Percentiles rank a stretch among this genome's conserved stretches.
Evolutionary conservation across 2,888 invertebrate species (phyloP).

Genomic region (Drosophila lutescens): DNA sequence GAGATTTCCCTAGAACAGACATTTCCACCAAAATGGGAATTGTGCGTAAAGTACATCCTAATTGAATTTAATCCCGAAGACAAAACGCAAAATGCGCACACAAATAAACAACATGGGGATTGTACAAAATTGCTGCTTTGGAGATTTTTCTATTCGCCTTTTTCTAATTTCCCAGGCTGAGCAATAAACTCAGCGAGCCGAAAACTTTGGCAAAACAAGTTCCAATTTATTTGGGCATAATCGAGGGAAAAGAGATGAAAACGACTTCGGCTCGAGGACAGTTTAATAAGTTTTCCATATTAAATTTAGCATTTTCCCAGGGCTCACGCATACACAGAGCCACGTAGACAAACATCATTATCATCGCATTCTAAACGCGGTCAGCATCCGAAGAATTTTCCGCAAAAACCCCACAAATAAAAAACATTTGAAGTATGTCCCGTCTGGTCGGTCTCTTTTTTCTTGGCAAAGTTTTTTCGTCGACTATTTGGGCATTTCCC

Average conservation of each 20-base stretch:
- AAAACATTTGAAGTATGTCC: conserved; percentile 51
- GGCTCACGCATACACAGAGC: neutral
- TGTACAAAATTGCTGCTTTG: conserved; percentile 13
- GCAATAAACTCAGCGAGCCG: conserved; percentile 42
- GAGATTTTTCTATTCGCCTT: conserved; percentile 21
- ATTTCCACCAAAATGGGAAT: neutral
- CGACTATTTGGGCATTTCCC: conserved; percentile 29
- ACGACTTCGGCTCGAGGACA: conserved; percentile 30
- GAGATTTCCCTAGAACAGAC: conserved; percentile 10
- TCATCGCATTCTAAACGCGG: conserved; percentile 45
- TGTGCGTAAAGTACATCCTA: conserved; percentile 17
- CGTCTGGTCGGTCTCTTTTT: conserved; percentile 36
- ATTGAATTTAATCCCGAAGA: conserved; percentile 29
- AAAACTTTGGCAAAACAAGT: conserved; percentile 46
- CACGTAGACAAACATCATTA: conserved; percentile 31
- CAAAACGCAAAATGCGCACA: conserved; percentile 23
- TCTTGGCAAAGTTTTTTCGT: conserved; percentile 45
- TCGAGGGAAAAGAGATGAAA: conserved; percentile 30
- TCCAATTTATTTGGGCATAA: conserved; percentile 43
- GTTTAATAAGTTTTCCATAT: conserved; percentile 66
- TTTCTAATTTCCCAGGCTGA: conserved; percentile 35
- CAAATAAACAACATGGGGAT: conserved; percentile 17
- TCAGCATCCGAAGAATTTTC: conserved; percentile 45
- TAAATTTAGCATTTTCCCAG: conserved; percentile 50
- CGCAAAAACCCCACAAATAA: conserved; percentile 12